A percentile compares a stretch with the other conserved stretches of the same genome.
phyloP scores from a whole-genome alignment of 2,888 invertebrate genomes.

The Lasioglossum zephyrum region DNA sequence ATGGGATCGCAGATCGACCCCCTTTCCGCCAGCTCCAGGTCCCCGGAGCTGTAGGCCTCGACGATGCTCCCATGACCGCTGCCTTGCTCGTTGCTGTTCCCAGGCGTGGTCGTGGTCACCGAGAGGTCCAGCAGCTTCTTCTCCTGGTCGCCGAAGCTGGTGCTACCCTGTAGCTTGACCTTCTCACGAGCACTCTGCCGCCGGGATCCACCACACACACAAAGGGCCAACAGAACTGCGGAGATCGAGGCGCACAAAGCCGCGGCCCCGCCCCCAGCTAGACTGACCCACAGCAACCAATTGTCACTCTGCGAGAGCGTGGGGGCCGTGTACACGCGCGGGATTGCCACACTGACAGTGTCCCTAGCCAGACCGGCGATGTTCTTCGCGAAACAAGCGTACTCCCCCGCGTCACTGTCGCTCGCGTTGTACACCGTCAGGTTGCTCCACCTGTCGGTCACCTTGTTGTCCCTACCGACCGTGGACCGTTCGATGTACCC shows the following conservation, averaged over 20 bases:
- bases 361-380: conserved; percentile 85
- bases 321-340: conserved; percentile 90
- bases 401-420: conserved; percentile 93
- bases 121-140: conserved; percentile 94
- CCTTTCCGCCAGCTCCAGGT: conserved; percentile 79
- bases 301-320: conserved; percentile 90
- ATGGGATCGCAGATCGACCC: conserved; percentile 77
- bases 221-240: conserved; percentile 86
- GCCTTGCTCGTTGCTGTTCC: conserved; percentile 74
- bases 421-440: conserved; percentile 93
- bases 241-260: conserved; percentile 88
- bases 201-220: conserved; percentile 85
- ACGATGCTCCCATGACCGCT: conserved; percentile 76
- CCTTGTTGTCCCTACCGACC: conserved; percentile 28
- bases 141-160: conserved; percentile 95
- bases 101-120: conserved; percentile 88
- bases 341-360: conserved; percentile 87
- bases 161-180: conserved; percentile 91
- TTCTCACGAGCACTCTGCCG: conserved; percentile 86
- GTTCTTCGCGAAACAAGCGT: conserved; percentile 92
- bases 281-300: conserved; percentile 89
- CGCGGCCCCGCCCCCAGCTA: conserved; percentile 90
- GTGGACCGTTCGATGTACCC: conserved; percentile 34
- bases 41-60: conserved; percentile 79
- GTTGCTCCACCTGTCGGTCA: conserved; percentile 89